phyloP scores from a whole-genome alignment of 2,888 invertebrate species.

The Choreutis nemorana region DNA sequence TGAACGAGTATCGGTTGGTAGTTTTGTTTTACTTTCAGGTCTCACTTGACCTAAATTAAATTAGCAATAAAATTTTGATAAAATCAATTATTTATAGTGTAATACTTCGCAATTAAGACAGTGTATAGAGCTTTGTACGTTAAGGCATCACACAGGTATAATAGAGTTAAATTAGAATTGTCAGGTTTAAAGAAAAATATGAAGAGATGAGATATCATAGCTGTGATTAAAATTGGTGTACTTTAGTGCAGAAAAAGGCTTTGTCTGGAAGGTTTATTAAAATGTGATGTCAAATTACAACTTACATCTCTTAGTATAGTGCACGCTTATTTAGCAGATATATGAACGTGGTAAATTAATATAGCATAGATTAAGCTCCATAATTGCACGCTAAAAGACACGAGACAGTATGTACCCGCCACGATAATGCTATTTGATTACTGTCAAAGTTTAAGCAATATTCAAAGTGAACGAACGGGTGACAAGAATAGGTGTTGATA shows the following conservation, averaged over 20 bases:
- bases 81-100: conserved; percentile 65
- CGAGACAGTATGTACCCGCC: too few species aligned
- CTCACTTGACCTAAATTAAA: conserved; percentile 41
- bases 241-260: conserved; percentile 52
- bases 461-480: neutral
- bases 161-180: conserved; percentile 40
- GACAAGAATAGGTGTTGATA: neutral
- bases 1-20: conserved; percentile 26
- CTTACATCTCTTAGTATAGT: conserved; percentile 7
- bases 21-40: conserved; percentile 24
- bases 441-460: neutral
- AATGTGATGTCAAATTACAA: conserved; percentile 10
- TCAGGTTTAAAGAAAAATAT: conserved; percentile 23
- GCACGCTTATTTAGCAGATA: conserved; percentile 10
- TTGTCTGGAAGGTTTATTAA: conserved; percentile 24
- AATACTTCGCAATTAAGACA: conserved; percentile 58
- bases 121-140: conserved; percentile 65
- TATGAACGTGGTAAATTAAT: too few species aligned
- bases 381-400: too few species aligned
- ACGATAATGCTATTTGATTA: too few species aligned
- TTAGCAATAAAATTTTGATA: conserved; percentile 60
- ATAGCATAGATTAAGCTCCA: too few species aligned
- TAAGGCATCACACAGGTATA: conserved; percentile 53
- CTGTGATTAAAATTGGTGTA: conserved; percentile 59
- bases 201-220: conserved; percentile 59